Evolutionary conservation across 2,888 invertebrate species (phyloP).

Genomic region (Hirtodrosophila alboralis): DNA sequence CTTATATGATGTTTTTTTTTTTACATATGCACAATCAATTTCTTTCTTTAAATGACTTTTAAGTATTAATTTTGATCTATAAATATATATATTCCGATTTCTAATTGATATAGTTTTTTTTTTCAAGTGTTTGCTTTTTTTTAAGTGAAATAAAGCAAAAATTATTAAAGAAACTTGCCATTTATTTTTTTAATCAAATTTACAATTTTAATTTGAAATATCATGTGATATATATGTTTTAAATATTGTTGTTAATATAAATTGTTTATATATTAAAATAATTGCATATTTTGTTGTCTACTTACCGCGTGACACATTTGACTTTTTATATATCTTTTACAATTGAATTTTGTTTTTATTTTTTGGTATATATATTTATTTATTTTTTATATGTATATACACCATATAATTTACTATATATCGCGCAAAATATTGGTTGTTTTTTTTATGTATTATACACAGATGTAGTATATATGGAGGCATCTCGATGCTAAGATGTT

Average conservation of each 20-base stretch:
- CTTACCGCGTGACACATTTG: slow-evolving; percentile 84
- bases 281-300: slow-evolving; percentile 43
- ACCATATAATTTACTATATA: slow-evolving; percentile 65
- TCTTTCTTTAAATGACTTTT: too few species aligned
- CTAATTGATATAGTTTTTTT: too few species aligned
- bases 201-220: too few species aligned
- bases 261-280: neutral
- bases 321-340: slow-evolving; percentile 73
- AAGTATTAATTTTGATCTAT: too few species aligned
- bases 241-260: neutral
- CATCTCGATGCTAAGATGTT: slow-evolving; percentile 54
- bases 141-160: too few species aligned
- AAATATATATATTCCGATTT: too few species aligned
- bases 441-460: slow-evolving; percentile 54
- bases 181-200: too few species aligned
- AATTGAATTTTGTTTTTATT: slow-evolving; percentile 50
- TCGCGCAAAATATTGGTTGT: slow-evolving; percentile 58
- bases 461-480: slow-evolving; percentile 51
- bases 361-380: slow-evolving; percentile 20
- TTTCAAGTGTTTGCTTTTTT: too few species aligned
- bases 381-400: slow-evolving; percentile 52
- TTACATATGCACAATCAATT: too few species aligned
- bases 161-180: too few species aligned
- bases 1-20: too few species aligned
- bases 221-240: neutral